Conservation (phyloP, 2,888 invertebrate species). For the Norana najaformis region DNA sequence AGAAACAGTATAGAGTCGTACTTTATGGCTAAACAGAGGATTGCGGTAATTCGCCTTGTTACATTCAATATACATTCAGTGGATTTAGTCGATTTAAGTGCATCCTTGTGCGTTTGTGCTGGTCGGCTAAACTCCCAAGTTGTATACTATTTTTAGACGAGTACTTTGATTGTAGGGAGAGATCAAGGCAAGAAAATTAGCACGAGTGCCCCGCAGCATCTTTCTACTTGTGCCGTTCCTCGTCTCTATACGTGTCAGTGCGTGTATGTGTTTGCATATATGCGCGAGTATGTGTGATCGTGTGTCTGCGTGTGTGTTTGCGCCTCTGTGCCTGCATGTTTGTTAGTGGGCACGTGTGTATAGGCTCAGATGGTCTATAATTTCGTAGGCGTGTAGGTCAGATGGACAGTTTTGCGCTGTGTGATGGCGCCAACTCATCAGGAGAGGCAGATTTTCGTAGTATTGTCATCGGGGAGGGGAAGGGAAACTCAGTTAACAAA, state of each 20-base stretch:
- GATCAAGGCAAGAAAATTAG: not conserved
- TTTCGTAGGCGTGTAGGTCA: not conserved
- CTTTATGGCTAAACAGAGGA: too few species aligned
- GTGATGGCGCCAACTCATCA: not conserved
- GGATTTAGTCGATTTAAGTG: not conserved
- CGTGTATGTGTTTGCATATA: too few species aligned
- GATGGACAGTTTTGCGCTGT: not conserved
- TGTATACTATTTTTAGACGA: not conserved
- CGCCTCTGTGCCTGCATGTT: too few species aligned
- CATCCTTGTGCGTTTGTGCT: not conserved
- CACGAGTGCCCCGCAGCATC: not conserved
- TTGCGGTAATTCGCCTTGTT: not conserved
- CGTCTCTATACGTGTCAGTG: not conserved
- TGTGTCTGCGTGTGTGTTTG: too few species aligned
- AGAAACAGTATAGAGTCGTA: not conserved
- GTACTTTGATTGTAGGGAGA: not conserved
- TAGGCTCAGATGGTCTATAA: not conserved
- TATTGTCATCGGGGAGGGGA: not conserved
- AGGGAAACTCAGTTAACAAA: too few species aligned
- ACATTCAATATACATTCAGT: not conserved
- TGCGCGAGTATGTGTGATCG: too few species aligned
- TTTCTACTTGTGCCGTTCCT: not conserved
- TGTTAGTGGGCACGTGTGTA: not conserved
- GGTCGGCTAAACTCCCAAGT: not conserved
- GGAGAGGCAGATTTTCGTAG: not conserved